Evolutionary conservation across 2,888 invertebrate genomes (phyloP).

Genomic region (Drosophila nigritarsus): DNA sequence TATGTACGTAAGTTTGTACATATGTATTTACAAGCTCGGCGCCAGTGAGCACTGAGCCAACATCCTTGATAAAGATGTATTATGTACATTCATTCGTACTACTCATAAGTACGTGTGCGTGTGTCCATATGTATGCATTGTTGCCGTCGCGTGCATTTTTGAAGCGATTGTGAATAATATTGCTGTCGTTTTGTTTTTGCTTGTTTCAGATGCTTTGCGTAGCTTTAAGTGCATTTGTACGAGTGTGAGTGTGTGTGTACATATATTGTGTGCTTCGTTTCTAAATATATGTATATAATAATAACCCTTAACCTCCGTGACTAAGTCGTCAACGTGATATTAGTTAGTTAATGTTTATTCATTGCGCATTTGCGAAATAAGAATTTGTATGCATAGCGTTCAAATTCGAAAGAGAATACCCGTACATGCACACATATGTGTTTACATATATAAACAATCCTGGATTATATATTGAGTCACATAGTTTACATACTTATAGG

Average conservation of each 20-base stretch:
- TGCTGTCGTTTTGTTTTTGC: neutral
- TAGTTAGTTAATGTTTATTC: neutral
- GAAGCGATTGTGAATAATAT: neutral
- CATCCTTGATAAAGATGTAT: neutral
- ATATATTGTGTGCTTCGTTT: neutral
- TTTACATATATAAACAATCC: neutral
- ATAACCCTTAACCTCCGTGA: constrained; percentile 1
- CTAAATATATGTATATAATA: neutral
- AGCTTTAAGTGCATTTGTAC: neutral
- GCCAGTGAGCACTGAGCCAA: neutral
- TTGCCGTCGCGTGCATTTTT: neutral
- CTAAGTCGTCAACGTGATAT: neutral
- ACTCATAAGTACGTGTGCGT: neutral
- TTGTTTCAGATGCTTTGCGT: neutral
- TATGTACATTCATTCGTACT: neutral
- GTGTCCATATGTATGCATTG: neutral
- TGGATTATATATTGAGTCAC: neutral
- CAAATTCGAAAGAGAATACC: neutral
- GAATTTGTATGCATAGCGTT: too few relatives aligned
- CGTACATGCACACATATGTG: neutral
- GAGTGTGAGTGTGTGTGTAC: neutral
- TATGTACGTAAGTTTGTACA: constrained; percentile 1
- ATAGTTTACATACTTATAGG: neutral
- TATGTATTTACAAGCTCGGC: neutral
- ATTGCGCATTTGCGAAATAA: neutral